Evolutionary conservation across 2,797 vertebrate species (phyloP).

Genomic region (Tragelaphus eurycerus): DNA sequence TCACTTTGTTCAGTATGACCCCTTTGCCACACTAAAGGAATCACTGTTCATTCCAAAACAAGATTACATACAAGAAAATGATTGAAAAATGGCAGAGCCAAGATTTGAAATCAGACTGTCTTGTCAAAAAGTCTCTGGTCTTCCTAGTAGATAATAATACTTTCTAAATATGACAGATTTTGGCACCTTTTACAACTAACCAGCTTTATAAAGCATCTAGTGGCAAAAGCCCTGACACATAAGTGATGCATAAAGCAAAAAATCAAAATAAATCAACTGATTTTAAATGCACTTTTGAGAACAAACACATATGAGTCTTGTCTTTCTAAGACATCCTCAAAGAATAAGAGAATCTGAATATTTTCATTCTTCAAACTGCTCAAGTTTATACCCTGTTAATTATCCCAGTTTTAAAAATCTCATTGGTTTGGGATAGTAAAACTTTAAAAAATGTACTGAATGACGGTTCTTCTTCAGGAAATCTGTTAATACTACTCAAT

Average conservation of each 20-base stretch:
- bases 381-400: background rate
- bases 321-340: background rate
- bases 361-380: background rate
- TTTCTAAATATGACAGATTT: background rate
- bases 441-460: background rate
- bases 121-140: background rate
- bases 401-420: background rate
- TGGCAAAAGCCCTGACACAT: background rate
- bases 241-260: background rate
- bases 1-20: background rate
- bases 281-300: background rate
- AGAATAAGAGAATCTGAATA: background rate
- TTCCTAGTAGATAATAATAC: background rate
- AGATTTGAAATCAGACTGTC: background rate
- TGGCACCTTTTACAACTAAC: background rate
- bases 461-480: background rate
- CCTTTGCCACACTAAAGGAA: conserved; percentile 37
- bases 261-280: background rate
- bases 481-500: background rate
- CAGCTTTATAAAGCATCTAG: background rate
- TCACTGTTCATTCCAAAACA: conserved; percentile 64
- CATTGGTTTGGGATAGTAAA: background rate
- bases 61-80: background rate
- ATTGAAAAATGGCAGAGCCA: background rate
- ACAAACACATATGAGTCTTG: background rate